Base-by-base conservation (phyloP, 2,113 vertebrate genomes). In the Leucosticte australis region DNA sequence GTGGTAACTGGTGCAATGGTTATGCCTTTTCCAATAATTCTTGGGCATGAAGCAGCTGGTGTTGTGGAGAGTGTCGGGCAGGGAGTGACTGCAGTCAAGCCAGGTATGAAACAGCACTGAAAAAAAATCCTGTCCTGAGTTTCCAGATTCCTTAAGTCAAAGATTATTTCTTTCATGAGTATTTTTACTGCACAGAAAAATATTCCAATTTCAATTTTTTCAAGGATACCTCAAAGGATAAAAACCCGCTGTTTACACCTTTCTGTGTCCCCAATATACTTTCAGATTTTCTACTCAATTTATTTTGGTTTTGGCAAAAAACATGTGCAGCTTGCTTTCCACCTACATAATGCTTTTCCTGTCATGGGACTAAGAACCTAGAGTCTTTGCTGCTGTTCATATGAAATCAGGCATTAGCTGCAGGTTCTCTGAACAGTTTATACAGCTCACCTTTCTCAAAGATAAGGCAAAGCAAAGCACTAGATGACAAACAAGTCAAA, bases 1-100 rank as follows among this genome's bases (percentile, higher is more conserved):
- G 97, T 95, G 90, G 2, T 98, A 56, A 87, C 89, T n/a, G 98
- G 96, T 22, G 46, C 83, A 88, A 13, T 98, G 95, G 68, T 96
- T 92, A 2, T 96, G 97, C 97, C 97, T 56, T 99, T 99, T 93
- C 99, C 99, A 7, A 97, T 98, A 64, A 98, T 98, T 91, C 63
- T 99, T 93, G 98, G 99, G 24, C 99, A 99, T 7, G 98, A 99
- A 92, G 98, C 98, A 5, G 97, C 98, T 13, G 98, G 99, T 10
- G 90, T 98, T 10, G 98, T 99, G 30, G 99, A 99, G 96, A 99
- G 99, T 18, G 96, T 98, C 80, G 97, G 98, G 56, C 87, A 97
- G 41, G 96, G 96, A 80, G 97, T 98, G 30, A 98, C 97, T 59
- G 91, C 64, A 0, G 21, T 98, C 78, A 97, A 98, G 94, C 96